Base-by-base conservation (phyloP, 2,113 vertebrate genomes). In the Clarias gariepinus region DNA sequence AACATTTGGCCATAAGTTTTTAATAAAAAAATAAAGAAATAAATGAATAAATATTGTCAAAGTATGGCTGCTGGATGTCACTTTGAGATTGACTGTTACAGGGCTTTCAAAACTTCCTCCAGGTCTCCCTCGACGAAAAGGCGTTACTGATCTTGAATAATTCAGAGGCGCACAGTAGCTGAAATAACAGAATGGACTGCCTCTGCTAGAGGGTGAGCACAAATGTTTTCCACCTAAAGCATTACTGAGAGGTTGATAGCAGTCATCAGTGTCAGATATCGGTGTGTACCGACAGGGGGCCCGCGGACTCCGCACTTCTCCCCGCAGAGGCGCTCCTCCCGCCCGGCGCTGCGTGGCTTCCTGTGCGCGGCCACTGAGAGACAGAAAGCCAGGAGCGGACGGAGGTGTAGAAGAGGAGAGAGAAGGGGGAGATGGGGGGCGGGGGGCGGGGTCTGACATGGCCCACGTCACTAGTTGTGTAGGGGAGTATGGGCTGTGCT, bases 401-500 rank as follows among this genome's bases (percentile, higher is more conserved):
- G 81, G 88, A 84, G 88, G 74, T 89, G 85, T 87, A 82, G 63
- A 64, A 69, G 60, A 81, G 76, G 84, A 69, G 33, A 55, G 58
- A 80, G 64, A 71, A 69, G 73, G 85, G 83, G 76, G 61, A 57
- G 88, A 84, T 91, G 91, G 91, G 93, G 85, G 90, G 89, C 89
- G 94, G 93, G 94, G 92, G 95, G 95, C 94, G 95, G 94, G 94
- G 95, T 92, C 90, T 94, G 89, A 82, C 71, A 73, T 86, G 88
- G 87, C 91, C 94, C 95, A 97, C 95, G 95, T 95, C 95, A 96
- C 77, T 93, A 90, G 90, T 94, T 93, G 94, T 95, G 94, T 94
- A 94, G 95, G 95, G 95, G 95, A 97, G 97, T 97, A 97, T 97
- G 97, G 97, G 96, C 96, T 97, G 97, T 97, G 96, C 96, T 97